Percentiles rank a stretch among this genome's conserved stretches.
phyloP scores from a whole-genome alignment of 2,113 vertebrate genomes.

The Ornithorhynchus anatinus region DNA sequence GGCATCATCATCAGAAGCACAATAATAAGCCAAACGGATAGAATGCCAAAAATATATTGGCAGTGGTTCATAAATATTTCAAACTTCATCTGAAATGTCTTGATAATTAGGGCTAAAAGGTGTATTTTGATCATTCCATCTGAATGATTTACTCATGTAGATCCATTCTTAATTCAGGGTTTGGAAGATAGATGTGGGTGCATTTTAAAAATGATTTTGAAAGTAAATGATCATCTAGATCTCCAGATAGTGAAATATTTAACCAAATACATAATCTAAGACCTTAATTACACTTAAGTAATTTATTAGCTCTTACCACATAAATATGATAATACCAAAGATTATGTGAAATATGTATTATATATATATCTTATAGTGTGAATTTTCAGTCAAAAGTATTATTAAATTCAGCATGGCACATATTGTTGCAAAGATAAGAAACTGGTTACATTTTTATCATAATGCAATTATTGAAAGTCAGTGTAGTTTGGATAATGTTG shows the following conservation, averaged over 20 bases:
- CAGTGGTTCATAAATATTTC: too few species aligned
- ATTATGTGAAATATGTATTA: background rate
- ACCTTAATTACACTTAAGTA: background rate
- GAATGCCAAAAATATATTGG: too few species aligned
- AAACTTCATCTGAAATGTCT: too few species aligned
- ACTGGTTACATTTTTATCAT: too few species aligned
- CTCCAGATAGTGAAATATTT: conserved; percentile 30
- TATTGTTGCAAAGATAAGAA: too few species aligned
- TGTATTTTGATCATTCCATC: background rate
- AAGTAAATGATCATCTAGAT: background rate
- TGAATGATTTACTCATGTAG: too few species aligned
- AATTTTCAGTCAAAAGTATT: background rate
- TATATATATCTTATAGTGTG: conserved; percentile 6
- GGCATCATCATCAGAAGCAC: too few species aligned
- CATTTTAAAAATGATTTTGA: conserved; percentile 28
- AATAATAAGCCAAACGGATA: too few species aligned
- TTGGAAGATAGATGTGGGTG: background rate
- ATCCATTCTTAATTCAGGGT: too few species aligned
- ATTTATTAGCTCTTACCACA: background rate
- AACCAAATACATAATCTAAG: background rate
- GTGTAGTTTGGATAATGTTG: too few species aligned
- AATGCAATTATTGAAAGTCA: too few species aligned
- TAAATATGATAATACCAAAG: background rate
- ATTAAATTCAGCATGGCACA: too few species aligned
- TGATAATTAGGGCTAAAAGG: conserved; percentile 1